Conservation (phyloP, 2,888 invertebrate species). For the Pseudeuparius sepicola region DNA sequence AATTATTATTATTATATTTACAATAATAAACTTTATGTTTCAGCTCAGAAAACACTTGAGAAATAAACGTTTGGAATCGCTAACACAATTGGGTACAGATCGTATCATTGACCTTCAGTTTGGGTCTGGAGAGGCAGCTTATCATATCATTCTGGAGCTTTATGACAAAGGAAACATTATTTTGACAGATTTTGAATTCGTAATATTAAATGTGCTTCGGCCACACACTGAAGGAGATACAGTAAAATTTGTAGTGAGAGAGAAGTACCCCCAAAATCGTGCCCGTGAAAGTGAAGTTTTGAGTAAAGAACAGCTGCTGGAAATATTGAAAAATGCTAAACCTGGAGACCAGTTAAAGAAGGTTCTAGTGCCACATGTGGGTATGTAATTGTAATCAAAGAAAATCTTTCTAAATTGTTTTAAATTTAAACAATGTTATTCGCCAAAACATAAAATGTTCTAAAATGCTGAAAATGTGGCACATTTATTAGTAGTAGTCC, state of each 20-base stretch:
- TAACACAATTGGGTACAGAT: slow-evolving; percentile 84
- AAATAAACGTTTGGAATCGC: slow-evolving; percentile 82
- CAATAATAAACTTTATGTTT: too few species aligned
- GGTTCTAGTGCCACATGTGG: slow-evolving; percentile 67
- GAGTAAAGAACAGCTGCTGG: slow-evolving; percentile 44
- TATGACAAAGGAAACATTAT: slow-evolving; percentile 95
- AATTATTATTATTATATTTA: slow-evolving; percentile 1
- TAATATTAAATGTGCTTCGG: slow-evolving; percentile 84
- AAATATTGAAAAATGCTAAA: slow-evolving; percentile 53
- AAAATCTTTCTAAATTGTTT: not conserved
- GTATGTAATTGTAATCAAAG: slow-evolving; percentile 37
- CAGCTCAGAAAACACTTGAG: slow-evolving; percentile 92
- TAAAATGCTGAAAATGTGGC: too few species aligned
- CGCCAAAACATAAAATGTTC: too few species aligned
- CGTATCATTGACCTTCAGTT: slow-evolving; percentile 93
- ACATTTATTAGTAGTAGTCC: too few species aligned
- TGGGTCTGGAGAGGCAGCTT: slow-evolving; percentile 85
- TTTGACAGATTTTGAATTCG: slow-evolving; percentile 82
- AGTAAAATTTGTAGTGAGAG: slow-evolving; percentile 81
- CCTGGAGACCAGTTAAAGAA: slow-evolving; percentile 71
- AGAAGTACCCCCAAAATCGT: slow-evolving; percentile 77
- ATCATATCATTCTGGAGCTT: slow-evolving; percentile 89
- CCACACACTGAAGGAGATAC: slow-evolving; percentile 89
- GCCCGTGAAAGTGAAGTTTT: slow-evolving; percentile 56
- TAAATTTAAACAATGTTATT: not conserved